Percentiles rank a stretch among this genome's conserved stretches.
Conservation (phyloP, 2,888 invertebrate genomes). For the Seladonia tumulorum region DNA sequence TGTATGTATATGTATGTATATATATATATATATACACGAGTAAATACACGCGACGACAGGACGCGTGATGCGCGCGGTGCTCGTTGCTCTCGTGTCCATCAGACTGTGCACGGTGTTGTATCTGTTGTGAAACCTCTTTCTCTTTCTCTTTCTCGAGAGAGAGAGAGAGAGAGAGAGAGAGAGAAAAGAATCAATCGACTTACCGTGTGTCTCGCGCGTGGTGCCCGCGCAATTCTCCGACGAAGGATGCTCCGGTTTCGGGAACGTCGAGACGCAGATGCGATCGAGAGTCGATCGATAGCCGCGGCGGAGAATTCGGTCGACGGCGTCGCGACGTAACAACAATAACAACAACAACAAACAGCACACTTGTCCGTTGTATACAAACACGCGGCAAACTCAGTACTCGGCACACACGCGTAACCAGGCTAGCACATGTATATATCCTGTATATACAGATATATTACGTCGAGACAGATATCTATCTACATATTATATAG, state of each 20-base stretch:
- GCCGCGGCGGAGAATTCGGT: constrained; percentile 31
- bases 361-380: constrained; percentile 53
- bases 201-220: constrained; percentile 30
- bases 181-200: constrained; percentile 4
- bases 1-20: not conserved
- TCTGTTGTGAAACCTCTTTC: not conserved
- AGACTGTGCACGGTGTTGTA: not conserved
- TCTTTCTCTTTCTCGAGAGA: not conserved
- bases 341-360: constrained; percentile 9
- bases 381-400: constrained; percentile 25
- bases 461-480: not conserved
- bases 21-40: not conserved
- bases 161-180: too few relatives aligned
- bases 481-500: not conserved
- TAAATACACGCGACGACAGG: not conserved
- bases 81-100: not conserved
- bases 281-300: constrained; percentile 35
- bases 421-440: not conserved
- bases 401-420: constrained; percentile 15
- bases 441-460: not conserved
- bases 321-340: not conserved
- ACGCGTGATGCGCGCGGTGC: not conserved
- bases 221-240: not conserved
- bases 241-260: constrained; percentile 15
- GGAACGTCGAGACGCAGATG: constrained; percentile 22